Conservation (phyloP, 2,113 vertebrate species). For the Cryptomyrus ogoouensis region DNA sequence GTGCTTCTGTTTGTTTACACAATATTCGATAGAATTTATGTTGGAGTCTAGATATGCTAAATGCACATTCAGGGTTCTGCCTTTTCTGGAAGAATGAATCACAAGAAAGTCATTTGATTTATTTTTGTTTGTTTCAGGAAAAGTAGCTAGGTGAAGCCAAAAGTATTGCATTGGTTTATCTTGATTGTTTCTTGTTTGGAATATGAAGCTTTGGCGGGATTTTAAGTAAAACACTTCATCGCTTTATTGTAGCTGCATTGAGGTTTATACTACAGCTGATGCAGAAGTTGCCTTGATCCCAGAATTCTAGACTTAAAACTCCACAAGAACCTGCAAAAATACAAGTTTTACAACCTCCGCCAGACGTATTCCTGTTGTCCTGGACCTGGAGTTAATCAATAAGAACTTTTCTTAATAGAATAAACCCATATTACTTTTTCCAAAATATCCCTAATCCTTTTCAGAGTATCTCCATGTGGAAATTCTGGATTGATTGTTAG, state of each 20-base stretch:
- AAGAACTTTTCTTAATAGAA: background rate
- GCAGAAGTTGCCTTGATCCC: background rate
- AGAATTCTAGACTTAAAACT: background rate
- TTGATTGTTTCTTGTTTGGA: background rate
- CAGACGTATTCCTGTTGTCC: background rate
- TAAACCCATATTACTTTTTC: conserved; percentile 33
- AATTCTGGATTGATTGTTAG: conserved; percentile 28
- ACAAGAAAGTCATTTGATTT: background rate
- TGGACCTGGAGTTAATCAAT: background rate
- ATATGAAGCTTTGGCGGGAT: background rate
- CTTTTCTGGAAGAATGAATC: background rate
- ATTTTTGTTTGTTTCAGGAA: background rate
- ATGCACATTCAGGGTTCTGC: background rate
- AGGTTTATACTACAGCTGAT: background rate
- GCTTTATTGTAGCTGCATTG: background rate
- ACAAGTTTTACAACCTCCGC: background rate
- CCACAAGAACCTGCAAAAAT: background rate
- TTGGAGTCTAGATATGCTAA: background rate
- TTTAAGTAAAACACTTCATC: background rate
- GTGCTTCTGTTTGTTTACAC: background rate
- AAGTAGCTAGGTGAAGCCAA: background rate
- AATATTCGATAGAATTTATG: background rate
- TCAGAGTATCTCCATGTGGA: conserved; percentile 27
- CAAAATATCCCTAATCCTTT: conserved; percentile 28
- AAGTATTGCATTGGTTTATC: background rate